These are phyloP conservation scores for Chloropsis hardwickii DNA, from an alignment of 2,113 vertebrate genomes.

Conservation along the genomic window DNA sequence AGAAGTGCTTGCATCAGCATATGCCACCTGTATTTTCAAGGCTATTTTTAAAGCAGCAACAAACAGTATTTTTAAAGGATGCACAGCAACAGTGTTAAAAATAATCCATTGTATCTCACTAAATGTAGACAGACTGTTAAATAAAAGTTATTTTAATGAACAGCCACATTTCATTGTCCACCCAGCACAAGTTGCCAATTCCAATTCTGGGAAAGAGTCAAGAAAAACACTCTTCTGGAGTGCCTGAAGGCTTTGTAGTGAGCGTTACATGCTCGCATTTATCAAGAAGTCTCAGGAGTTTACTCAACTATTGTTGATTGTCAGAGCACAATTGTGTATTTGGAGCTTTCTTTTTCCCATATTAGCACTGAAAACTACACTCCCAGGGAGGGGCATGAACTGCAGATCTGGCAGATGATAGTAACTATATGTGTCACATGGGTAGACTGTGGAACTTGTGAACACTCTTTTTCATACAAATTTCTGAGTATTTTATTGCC, in stretches of 20 bases:
- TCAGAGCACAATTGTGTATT: slow-evolving; percentile 39
- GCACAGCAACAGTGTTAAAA: slow-evolving; percentile 50
- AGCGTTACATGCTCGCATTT: neutral
- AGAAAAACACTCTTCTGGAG: slow-evolving; percentile 66
- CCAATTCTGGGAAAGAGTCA: slow-evolving; percentile 68
- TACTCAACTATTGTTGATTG: slow-evolving; percentile 32
- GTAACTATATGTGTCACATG: slow-evolving; percentile 17
- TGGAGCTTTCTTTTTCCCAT: slow-evolving; percentile 54
- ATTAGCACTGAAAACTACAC: slow-evolving; percentile 42
- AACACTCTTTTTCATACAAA: slow-evolving; percentile 16
- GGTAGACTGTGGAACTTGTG: slow-evolving; percentile 22
- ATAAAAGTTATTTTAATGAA: slow-evolving; percentile 69
- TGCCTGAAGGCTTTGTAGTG: slow-evolving; percentile 43
- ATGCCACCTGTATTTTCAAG: neutral
- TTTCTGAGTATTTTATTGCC: slow-evolving; percentile 57
- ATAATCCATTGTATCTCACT: slow-evolving; percentile 68
- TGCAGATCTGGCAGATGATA: slow-evolving; percentile 41
- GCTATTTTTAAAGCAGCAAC: neutral
- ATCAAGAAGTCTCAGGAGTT: slow-evolving; percentile 54
- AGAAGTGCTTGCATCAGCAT: neutral
- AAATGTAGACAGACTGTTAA: slow-evolving; percentile 54
- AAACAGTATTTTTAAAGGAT: neutral
- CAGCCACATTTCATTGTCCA: slow-evolving; percentile 66
- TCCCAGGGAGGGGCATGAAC: slow-evolving; percentile 46
- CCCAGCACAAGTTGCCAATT: slow-evolving; percentile 61